Base-by-base conservation (phyloP, 2,113 vertebrate genomes). In the pig (Sus scrofa) region DNA sequence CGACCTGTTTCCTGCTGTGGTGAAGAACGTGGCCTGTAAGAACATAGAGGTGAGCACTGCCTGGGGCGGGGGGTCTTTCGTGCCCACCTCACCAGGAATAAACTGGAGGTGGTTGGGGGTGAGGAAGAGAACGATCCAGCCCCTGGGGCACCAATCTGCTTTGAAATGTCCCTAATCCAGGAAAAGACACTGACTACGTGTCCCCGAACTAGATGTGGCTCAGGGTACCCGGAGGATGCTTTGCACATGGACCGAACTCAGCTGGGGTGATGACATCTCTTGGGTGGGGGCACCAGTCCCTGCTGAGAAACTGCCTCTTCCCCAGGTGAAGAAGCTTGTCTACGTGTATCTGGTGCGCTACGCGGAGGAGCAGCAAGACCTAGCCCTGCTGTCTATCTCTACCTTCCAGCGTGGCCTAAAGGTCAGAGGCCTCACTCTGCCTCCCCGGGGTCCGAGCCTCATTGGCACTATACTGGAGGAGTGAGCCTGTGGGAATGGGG, bases 21-120 rank as follows among this genome's bases (percentile, higher is more conserved):
- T 99, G 96, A 99, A 99, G 98, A 99, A 99, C 0, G 99, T 99
- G 63, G 99, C 99, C 92, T 99, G 99, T 97, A 99, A 99, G 98
- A 99, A 99, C 98, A 99, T 99, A 1, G 99, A 99, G 99, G 99
- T 99, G 97, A 98, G 97, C 63, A 5, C 20, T 6, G 1, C 34
- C 39, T n/a, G n/a, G 7, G 0, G 6, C 0, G 22, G 39, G 16
- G 77, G 24, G 0, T 14, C 54, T 2, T 27, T 18, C 26, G 7
- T 4, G 24, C 18, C 37, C 37, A 5, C 92, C 20, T 14, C 7
- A 1, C 34, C 2, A 14, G 60, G 60, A 89, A 58, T 54, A 18
- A 65, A 30, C 81, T 24, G 27, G 10, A 5, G 24, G 4, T 18
- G 62, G 26, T 2, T 4, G 39, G 84, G 74, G 50, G 32, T 3